Evolutionary conservation across 2,113 vertebrate species (phyloP).

Genomic region (Malaclemys terrapin): DNA sequence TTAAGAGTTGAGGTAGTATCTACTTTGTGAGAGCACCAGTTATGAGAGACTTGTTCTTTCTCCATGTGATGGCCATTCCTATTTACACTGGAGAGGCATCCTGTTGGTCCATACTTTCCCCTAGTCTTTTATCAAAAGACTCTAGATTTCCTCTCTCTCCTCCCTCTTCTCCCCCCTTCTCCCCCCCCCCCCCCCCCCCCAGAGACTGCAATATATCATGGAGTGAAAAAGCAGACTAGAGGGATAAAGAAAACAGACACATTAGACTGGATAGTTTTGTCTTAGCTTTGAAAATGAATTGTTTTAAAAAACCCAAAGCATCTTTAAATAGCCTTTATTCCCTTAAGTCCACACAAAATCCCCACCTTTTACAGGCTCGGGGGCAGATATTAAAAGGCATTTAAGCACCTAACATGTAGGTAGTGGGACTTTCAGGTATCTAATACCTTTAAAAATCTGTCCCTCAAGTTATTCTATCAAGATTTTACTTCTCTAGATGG

Average conservation of each 20-base stretch:
- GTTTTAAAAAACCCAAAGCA: background rate
- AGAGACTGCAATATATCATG: background rate
- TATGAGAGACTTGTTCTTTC: background rate
- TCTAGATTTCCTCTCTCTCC: background rate
- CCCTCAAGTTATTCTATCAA: background rate
- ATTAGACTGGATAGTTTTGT: background rate
- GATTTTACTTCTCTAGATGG: background rate
- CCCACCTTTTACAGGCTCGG: background rate
- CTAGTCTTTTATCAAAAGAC: background rate
- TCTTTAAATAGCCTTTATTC: background rate
- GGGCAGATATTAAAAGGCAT: background rate
- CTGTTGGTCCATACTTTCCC: constrained; percentile 39
- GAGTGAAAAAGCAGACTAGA: background rate
- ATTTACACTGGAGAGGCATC: constrained; percentile 20
- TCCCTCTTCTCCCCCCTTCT: too few species aligned
- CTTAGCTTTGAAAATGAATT: background rate
- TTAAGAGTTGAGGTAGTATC: background rate
- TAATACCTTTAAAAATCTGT: background rate
- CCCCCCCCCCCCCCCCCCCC: too few species aligned
- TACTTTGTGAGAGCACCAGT: background rate
- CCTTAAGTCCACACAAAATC: background rate
- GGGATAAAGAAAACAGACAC: background rate
- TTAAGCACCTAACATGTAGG: background rate
- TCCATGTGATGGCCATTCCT: background rate
- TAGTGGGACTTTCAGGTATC: background rate